Percentiles rank a stretch among this genome's conserved stretches.
Evolutionary conservation across 1,140 invertebrate genomes (phyloP).

Genomic region (Drosophila virilis): DNA sequence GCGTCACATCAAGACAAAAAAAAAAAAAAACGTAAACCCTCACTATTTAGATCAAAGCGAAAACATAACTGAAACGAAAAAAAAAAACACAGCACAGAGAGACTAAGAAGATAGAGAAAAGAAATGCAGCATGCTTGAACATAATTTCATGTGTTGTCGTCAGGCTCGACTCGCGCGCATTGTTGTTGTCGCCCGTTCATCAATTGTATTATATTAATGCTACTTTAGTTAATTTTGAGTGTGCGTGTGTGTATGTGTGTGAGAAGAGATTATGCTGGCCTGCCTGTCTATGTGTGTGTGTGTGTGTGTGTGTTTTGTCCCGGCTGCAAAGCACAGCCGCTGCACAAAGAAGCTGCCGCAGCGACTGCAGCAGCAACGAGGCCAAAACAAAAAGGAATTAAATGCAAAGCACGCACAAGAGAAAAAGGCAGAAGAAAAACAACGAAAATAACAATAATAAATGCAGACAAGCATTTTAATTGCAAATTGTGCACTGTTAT

Average conservation of each 20-base stretch:
- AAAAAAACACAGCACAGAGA: not conserved
- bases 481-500: not conserved
- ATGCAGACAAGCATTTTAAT: conserved; percentile 15
- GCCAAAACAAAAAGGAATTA: conserved; percentile 10
- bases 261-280: not conserved
- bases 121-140: conserved; percentile 35
- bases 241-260: conserved; percentile 1
- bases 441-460: conserved; percentile 1
- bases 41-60: not conserved
- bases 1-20: conserved; percentile 36
- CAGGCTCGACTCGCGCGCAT: conserved; percentile 23
- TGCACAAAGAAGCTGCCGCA: conserved; percentile 28
- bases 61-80: conserved; percentile 14
- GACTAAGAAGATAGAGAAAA: conserved; percentile 13
- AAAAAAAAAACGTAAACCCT: conserved; percentile 42
- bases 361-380: conserved; percentile 26
- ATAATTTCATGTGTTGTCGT: conserved; percentile 34
- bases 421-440: not conserved
- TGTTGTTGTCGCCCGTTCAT: conserved; percentile 27
- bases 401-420: conserved; percentile 9
- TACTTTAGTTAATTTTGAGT: conserved; percentile 62
- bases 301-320: conserved; percentile 12
- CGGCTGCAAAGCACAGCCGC: conserved; percentile 26
- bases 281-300: not conserved
- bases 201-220: conserved; percentile 74